Base-by-base conservation (phyloP, 2,797 vertebrate species). In the Craterocephalus amniculus region DNA sequence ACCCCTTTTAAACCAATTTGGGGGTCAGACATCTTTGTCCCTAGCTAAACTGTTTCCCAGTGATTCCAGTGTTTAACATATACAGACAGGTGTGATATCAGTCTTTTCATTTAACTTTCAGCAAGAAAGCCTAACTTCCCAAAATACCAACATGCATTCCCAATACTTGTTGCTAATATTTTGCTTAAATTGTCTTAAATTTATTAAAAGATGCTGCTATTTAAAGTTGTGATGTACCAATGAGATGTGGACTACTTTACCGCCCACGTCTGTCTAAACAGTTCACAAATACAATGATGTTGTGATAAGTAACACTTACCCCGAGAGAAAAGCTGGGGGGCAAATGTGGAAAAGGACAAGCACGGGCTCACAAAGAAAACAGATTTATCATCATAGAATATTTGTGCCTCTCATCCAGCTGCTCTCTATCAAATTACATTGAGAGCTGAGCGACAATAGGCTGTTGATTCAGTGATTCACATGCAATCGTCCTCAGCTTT, bases 381-480 rank as follows among this genome's bases (percentile, higher is more conserved):
- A 62, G 12, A 74, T 68, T 59, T 14, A 76, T 67, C 31, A 59
- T 20, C n/a, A 45, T 14, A 51, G 70, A 76, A 70, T 68, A 73
- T 77, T 57, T 0, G 48, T 0, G 52, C 54, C 57, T 55, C 77
- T 72, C 58, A 65, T 83, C 63, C 87, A 85, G 88, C 84, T 90
- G 89, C 83, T 82, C 75, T 79, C 60, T 24, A 70, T 89, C 81
- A 86, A 67, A 80, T 84, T 70, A 78, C 84, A 81, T 18, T 5
- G 58, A 82, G 45, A 72, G 62, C 66, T 40, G 32, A 66, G 58
- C 22, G 58, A 89, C 87, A 90, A 90, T 74, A 63, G 85, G 20
- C 32, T 90, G 83, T 87, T 88, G 73, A 83, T 72, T 60, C 61
- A 76, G 58, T 81, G 78, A 84, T 76, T 90, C 82, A 86, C 57